phyloP scores from a whole-genome alignment of 2,888 invertebrate genomes.

The Aethes cnicana region DNA sequence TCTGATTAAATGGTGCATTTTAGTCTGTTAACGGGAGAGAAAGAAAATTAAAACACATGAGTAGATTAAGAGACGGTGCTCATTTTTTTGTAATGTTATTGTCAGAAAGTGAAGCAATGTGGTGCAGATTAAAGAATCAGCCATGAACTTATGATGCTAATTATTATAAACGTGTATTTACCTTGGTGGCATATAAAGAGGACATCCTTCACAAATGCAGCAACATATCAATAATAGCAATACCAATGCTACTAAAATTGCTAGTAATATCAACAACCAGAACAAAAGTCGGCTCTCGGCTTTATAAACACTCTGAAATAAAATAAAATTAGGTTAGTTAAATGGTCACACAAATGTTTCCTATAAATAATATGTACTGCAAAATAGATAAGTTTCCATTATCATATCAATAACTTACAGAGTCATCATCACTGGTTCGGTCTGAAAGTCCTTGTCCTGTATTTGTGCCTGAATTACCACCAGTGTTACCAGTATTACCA shows the following conservation, averaged over 20 bases:
- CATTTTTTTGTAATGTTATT: background rate
- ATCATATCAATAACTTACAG: slow-evolving; percentile 49
- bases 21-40: slow-evolving; percentile 61
- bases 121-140: slow-evolving; percentile 8
- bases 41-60: slow-evolving; percentile 39
- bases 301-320: slow-evolving; percentile 85
- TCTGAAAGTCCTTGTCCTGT: slow-evolving; percentile 41
- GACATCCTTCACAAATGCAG: slow-evolving; percentile 92
- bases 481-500: background rate
- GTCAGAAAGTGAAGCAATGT: background rate
- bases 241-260: slow-evolving; percentile 87
- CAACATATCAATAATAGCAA: slow-evolving; percentile 89
- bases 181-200: slow-evolving; percentile 90
- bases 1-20: slow-evolving; percentile 68
- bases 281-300: slow-evolving; percentile 88
- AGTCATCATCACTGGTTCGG: slow-evolving; percentile 55
- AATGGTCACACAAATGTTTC: too few species aligned
- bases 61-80: background rate
- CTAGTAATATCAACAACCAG: slow-evolving; percentile 90
- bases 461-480: slow-evolving; percentile 11
- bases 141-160: slow-evolving; percentile 35
- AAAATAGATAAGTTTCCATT: too few species aligned
- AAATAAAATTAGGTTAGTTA: background rate
- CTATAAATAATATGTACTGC: too few species aligned
- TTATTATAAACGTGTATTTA: slow-evolving; percentile 49